Conservation (phyloP, 2,797 vertebrate genomes). For the Carcharodon carcharias region DNA sequence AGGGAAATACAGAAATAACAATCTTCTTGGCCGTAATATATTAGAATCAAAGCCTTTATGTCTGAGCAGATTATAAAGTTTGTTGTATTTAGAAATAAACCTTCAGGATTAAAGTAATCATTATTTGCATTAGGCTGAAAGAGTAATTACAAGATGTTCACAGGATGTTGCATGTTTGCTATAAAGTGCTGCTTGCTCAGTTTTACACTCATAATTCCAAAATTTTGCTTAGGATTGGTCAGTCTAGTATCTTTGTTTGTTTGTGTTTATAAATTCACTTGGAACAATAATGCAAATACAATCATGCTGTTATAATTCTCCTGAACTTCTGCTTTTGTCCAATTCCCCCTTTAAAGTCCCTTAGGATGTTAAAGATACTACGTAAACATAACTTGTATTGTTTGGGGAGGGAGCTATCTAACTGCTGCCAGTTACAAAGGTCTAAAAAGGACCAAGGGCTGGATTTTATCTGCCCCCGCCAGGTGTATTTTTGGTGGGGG, state of each 20-base stretch:
- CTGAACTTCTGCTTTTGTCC: not conserved
- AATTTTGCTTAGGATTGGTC: not conserved
- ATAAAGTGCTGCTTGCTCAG: not conserved
- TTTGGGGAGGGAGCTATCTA: not conserved
- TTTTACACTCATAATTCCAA: not conserved
- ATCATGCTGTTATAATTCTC: not conserved
- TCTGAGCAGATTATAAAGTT: conserved; percentile 5
- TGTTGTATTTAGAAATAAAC: not conserved
- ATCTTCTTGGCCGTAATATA: not conserved
- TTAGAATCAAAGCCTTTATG: not conserved
- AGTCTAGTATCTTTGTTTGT: not conserved
- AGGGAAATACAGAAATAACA: not conserved
- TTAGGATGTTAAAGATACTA: not conserved
- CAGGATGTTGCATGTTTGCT: not conserved
- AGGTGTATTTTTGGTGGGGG: too few species aligned
- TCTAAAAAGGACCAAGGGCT: not conserved
- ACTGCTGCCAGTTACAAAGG: not conserved
- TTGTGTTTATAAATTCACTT: not conserved
- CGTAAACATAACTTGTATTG: not conserved
- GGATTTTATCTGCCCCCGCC: too few species aligned
- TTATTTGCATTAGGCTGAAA: not conserved
- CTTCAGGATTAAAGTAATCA: not conserved
- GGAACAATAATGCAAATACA: not conserved
- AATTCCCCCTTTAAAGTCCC: not conserved
- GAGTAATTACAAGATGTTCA: not conserved